Evolutionary conservation across 1,140 invertebrate genomes (phyloP).

Genomic region (Sarcophaga bullata): DNA sequence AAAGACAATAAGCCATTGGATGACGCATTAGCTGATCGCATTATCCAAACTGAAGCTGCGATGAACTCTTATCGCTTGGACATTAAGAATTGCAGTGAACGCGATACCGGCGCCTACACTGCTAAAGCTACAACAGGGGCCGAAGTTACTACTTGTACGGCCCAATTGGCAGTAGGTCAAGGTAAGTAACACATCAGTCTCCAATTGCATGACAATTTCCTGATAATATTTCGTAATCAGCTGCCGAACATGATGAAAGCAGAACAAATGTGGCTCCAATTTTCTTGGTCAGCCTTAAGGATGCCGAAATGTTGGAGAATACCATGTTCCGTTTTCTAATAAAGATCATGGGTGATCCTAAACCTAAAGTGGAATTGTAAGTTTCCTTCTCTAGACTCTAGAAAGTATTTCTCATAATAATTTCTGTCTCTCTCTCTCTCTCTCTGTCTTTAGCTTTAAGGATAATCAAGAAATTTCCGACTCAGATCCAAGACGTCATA

Average conservation of each 20-base stretch:
- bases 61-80: slow-evolving; percentile 75
- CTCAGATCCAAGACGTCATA: slow-evolving; percentile 76
- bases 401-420: neutral
- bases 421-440: neutral
- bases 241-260: slow-evolving; percentile 71
- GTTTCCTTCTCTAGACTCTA: slow-evolving; percentile 61
- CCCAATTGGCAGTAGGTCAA: slow-evolving; percentile 85
- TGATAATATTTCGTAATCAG: slow-evolving; percentile 43
- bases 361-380: slow-evolving; percentile 87
- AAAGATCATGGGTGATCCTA: slow-evolving; percentile 87
- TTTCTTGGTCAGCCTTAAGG: slow-evolving; percentile 84
- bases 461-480: slow-evolving; percentile 78
- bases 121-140: slow-evolving; percentile 86
- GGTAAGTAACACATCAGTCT: slow-evolving; percentile 70
- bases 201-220: neutral
- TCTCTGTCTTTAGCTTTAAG: slow-evolving; percentile 76
- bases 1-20: slow-evolving; percentile 88
- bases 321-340: slow-evolving; percentile 90
- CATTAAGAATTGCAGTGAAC: slow-evolving; percentile 81
- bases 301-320: slow-evolving; percentile 86
- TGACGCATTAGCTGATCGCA: slow-evolving; percentile 79
- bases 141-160: slow-evolving; percentile 83
- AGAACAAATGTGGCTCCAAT: slow-evolving; percentile 79
- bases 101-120: slow-evolving; percentile 91
- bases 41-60: slow-evolving; percentile 70